Conservation (phyloP, 2,888 invertebrate species). For the Pantelozetes paolii region DNA sequence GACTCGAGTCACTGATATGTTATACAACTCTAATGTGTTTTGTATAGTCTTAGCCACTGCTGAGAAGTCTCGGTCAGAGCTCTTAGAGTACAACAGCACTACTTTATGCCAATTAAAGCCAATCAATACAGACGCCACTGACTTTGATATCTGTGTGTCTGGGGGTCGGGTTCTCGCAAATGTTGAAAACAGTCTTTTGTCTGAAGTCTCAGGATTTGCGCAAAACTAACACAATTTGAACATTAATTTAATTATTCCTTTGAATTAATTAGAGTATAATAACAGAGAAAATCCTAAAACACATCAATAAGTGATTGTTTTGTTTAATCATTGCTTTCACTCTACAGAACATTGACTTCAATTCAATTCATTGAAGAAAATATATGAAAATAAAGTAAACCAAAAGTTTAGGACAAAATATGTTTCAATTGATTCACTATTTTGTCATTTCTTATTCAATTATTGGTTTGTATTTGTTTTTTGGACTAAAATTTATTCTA, state of each 20-base stretch:
- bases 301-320: not conserved
- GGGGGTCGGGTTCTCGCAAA: constrained; percentile 88
- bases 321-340: not conserved
- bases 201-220: constrained; percentile 79
- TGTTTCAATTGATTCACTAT: too few species aligned
- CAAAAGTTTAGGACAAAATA: too few species aligned
- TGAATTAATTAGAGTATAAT: not conserved
- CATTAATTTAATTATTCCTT: not conserved
- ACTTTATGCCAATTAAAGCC: constrained; percentile 86
- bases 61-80: constrained; percentile 65
- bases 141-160: constrained; percentile 87
- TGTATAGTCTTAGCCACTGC: constrained; percentile 71
- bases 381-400: too few species aligned
- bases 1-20: constrained; percentile 65
- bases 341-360: constrained; percentile 3
- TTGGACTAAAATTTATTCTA: too few species aligned
- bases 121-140: constrained; percentile 76
- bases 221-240: constrained; percentile 67
- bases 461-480: too few species aligned
- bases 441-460: too few species aligned
- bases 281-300: not conserved
- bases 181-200: constrained; percentile 80
- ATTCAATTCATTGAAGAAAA: not conserved
- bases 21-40: constrained; percentile 65
- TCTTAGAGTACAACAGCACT: constrained; percentile 72